phyloP scores from a whole-genome alignment of 2,888 invertebrate genomes.

The Mythimna loreyi region DNA sequence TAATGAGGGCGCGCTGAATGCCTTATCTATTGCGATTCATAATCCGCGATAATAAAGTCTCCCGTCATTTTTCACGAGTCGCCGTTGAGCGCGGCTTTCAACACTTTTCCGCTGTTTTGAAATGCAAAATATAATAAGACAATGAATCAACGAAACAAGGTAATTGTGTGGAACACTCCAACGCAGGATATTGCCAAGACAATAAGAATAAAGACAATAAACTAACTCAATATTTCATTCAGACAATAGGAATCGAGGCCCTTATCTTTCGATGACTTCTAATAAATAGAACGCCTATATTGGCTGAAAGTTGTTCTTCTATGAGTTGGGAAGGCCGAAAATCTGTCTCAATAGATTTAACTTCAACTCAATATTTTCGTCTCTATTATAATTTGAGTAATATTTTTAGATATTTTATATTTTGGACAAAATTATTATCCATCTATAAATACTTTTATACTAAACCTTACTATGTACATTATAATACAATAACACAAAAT shows the following conservation, averaged over 20 bases:
- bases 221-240: conserved; percentile 62
- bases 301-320: conserved; percentile 43
- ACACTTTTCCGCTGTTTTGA: conserved; percentile 64
- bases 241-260: conserved; percentile 59
- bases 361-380: background rate
- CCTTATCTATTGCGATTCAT: conserved; percentile 82
- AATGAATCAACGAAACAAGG: conserved; percentile 56
- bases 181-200: conserved; percentile 58
- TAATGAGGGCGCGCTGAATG: conserved; percentile 82
- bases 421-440: background rate
- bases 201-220: conserved; percentile 63
- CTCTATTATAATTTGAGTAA: background rate
- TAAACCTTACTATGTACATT: no score
- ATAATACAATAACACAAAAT: no score
- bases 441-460: no score
- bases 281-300: conserved; percentile 55
- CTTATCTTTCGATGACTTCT: conserved; percentile 55
- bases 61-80: conserved; percentile 71
- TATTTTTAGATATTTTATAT: background rate
- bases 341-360: conserved; percentile 2
- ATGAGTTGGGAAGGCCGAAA: conserved; percentile 7
- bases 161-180: conserved; percentile 57
- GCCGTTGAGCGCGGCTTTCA: conserved; percentile 63
- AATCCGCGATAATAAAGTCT: conserved; percentile 75
- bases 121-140: conserved; percentile 62